Evolutionary conservation across 2,113 vertebrate species (phyloP), one percentile per base, ranked within the genome.

Genomic region (Paradoxurus hermaphroditus): DNA sequence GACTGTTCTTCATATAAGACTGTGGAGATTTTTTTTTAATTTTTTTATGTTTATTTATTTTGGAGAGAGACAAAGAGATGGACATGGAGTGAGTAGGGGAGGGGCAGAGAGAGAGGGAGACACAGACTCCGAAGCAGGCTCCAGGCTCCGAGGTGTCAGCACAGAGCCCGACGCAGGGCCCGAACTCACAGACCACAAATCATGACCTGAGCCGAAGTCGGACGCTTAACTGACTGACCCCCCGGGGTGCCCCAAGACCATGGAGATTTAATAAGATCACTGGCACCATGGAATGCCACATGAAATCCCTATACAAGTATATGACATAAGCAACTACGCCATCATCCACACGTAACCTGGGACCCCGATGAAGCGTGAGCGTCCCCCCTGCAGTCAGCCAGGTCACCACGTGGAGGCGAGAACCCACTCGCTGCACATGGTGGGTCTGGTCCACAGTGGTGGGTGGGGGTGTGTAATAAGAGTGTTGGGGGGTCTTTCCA

Each of bases 381-480:
- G 5, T 56, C 27, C 27, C 36, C 36, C 49, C 11, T 12, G 13
- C 27, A 15, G 1, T 41, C 12, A 29, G 8, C n/a, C 29, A 82
- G 49, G n/a, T 41, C 1, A 34, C 8, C 14, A 27, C 18, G 1
- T 13, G 12, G 4, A 27, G 12, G 49, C 36, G 36, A 34, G 14
- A 56, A 18, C 21, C 49, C 19, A 19, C 36, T 18, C 19, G 13
- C 36, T 18, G 27, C 63, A 34, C 72, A 9, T 7, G 7, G 41
- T 27, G 25, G 27, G 41, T 29, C 72, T 41, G 10, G 19, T 19
- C 49, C 36, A 27, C 49, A 4, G 15, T 2, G 3, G 23, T n/a
- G 29, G 39, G 14, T n/a, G 31, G 78, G 12, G 14, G 1, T 8
- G 4, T 5, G 29, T 10, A 4, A 16, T 0, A 5, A 5, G 44